phyloP scores from a whole-genome alignment of 2,888 invertebrate genomes.

The Heliothis peltigera region DNA sequence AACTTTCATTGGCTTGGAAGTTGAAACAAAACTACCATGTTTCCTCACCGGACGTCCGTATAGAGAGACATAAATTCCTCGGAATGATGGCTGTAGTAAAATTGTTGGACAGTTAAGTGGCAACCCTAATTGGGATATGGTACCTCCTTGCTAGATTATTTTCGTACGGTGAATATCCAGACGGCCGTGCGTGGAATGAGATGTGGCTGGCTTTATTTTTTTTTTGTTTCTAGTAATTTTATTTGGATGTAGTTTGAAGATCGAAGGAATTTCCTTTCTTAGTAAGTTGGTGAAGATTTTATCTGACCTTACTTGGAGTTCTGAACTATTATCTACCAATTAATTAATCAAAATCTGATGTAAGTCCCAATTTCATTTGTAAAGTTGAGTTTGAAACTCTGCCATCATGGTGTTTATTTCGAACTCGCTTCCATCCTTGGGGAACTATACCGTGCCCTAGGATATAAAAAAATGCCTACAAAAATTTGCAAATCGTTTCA shows the following conservation, averaged over 20 bases:
- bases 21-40: slow-evolving; percentile 14
- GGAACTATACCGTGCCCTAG: too few relatives aligned
- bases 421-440: too few relatives aligned
- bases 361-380: too few relatives aligned
- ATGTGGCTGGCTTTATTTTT: slow-evolving; percentile 44
- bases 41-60: slow-evolving; percentile 42
- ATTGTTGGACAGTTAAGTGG: slow-evolving; percentile 13
- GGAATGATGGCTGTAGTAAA: slow-evolving; percentile 43
- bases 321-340: too few relatives aligned
- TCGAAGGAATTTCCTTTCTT: not conserved
- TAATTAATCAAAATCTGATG: too few relatives aligned
- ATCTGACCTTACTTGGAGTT: too few relatives aligned
- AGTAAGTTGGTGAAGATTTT: not conserved
- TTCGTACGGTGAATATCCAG: slow-evolving; percentile 47
- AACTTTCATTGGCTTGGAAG: not conserved
- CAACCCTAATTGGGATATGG: slow-evolving; percentile 51
- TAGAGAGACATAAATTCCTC: slow-evolving; percentile 27
- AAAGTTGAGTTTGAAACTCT: too few relatives aligned
- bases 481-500: too few relatives aligned
- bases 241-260: slow-evolving; percentile 1
- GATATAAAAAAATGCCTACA: too few relatives aligned
- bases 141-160: slow-evolving; percentile 52
- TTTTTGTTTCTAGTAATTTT: slow-evolving; percentile 34
- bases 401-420: too few relatives aligned
- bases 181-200: slow-evolving; percentile 35